Percentiles rank a stretch among this genome's conserved stretches.
Evolutionary conservation across 1,140 invertebrate genomes (phyloP).

Genomic region (Tetranychus cinnabarinus): DNA sequence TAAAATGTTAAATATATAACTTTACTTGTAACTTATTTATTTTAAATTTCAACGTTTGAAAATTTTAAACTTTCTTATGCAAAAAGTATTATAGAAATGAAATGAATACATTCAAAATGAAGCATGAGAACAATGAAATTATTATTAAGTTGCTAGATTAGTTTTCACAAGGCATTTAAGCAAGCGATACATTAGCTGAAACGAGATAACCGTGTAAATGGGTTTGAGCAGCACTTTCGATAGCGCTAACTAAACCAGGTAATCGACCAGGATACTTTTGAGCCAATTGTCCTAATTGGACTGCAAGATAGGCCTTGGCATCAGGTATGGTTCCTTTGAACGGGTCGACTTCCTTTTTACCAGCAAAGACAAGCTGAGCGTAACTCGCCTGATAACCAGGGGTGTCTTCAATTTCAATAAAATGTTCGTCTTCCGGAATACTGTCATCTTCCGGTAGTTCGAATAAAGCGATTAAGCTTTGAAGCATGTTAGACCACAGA

Average conservation of each 20-base stretch:
- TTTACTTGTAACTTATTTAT: no score
- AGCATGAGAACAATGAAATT: no score
- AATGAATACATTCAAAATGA: no score
- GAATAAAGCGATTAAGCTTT: constrained; percentile 57
- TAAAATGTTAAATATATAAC: no score
- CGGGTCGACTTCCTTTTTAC: constrained; percentile 43
- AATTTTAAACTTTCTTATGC: no score
- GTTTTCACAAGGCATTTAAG: background rate
- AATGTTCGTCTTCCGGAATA: constrained; percentile 53
- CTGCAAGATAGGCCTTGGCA: constrained; percentile 40
- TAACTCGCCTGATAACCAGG: constrained; percentile 69
- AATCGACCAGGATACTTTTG: background rate
- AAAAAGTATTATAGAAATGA: no score
- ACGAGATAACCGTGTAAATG: background rate
- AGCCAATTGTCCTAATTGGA: constrained; percentile 32
- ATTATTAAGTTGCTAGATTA: no score
- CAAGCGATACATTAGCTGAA: background rate
- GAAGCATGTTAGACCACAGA: constrained; percentile 33
- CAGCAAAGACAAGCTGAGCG: constrained; percentile 61
- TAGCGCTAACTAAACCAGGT: background rate
- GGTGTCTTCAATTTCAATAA: constrained; percentile 59
- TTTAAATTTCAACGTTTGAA: no score
- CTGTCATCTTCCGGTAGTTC: constrained; percentile 63
- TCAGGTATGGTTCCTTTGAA: constrained; percentile 35
- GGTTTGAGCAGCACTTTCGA: background rate